phyloP scores from a whole-genome alignment of 2,113 vertebrate species.

The Ailurus styani region DNA sequence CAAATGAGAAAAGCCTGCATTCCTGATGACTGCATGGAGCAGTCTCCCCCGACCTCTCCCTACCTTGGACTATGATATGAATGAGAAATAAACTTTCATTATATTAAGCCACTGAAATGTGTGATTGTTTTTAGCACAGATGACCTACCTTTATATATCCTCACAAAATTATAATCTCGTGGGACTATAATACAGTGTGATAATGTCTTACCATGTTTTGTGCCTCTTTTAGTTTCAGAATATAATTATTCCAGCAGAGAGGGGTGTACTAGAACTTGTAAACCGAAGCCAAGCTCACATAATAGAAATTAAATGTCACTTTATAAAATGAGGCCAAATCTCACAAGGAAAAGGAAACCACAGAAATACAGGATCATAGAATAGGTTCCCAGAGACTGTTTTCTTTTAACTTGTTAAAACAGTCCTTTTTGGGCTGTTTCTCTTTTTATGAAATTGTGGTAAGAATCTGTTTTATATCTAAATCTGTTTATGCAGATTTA shows the following conservation, averaged over 20 bases:
- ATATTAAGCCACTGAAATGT: not conserved
- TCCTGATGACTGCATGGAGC: not conserved
- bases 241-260: not conserved
- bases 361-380: slow-evolving; percentile 28
- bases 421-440: slow-evolving; percentile 22
- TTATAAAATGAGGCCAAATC: slow-evolving; percentile 33
- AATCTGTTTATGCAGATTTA: slow-evolving; percentile 33
- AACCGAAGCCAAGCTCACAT: slow-evolving; percentile 30
- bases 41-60: not conserved
- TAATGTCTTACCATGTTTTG: not conserved
- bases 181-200: not conserved
- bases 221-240: not conserved
- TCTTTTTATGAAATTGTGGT: slow-evolving; percentile 45
- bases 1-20: not conserved
- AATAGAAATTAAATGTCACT: slow-evolving; percentile 52
- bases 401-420: slow-evolving; percentile 7
- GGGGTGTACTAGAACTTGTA: not conserved
- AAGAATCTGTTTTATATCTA: slow-evolving; percentile 54
- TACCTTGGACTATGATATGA: not conserved
- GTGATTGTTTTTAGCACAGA: not conserved
- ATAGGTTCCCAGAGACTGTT: not conserved
- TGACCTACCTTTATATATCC: not conserved
- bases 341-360: slow-evolving; percentile 43
- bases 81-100: not conserved
- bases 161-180: slow-evolving; percentile 1